phyloP scores from a whole-genome alignment of 2,888 invertebrate genomes.

The Oligia fasciuncula region DNA sequence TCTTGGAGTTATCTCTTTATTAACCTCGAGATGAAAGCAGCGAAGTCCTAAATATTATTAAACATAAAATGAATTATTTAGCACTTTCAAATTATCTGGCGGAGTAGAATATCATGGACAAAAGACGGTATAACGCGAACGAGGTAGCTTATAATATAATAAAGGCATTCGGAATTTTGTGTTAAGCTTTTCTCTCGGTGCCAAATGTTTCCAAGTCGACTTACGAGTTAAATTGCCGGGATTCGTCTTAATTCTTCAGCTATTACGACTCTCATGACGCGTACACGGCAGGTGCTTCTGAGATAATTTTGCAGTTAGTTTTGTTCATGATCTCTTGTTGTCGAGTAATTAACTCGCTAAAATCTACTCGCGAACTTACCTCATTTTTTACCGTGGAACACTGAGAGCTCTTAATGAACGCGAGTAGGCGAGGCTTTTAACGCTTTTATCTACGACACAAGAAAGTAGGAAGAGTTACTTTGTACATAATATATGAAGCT shows the following conservation, averaged over 20 bases:
- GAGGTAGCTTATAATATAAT: conserved; percentile 74
- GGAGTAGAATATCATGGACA: conserved; percentile 70
- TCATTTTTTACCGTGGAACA: conserved; percentile 58
- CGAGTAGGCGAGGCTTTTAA: conserved; percentile 54
- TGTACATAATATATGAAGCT: conserved; percentile 43
- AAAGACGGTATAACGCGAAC: conserved; percentile 68
- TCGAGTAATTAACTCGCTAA: conserved; percentile 63
- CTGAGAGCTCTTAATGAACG: conserved; percentile 46
- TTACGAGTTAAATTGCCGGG: conserved; percentile 75
- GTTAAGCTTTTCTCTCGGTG: conserved; percentile 70
- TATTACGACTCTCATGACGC: conserved; percentile 71
- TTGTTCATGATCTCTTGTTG: conserved; percentile 65
- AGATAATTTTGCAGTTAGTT: conserved; percentile 70
- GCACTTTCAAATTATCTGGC: conserved; percentile 68
- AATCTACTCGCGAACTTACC: conserved; percentile 61
- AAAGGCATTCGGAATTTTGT: conserved; percentile 73
- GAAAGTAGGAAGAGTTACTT: conserved; percentile 33
- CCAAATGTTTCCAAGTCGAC: conserved; percentile 76
- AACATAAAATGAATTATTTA: conserved; percentile 70
- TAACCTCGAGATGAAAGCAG: conserved; percentile 61
- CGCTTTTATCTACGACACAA: conserved; percentile 47
- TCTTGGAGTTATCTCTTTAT: conserved; percentile 64
- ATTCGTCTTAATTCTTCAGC: conserved; percentile 78
- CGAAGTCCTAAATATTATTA: conserved; percentile 68
- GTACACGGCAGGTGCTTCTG: conserved; percentile 71